phyloP scores from a whole-genome alignment of 2,888 invertebrate species.

The Sinodicranocentrus sp. region DNA sequence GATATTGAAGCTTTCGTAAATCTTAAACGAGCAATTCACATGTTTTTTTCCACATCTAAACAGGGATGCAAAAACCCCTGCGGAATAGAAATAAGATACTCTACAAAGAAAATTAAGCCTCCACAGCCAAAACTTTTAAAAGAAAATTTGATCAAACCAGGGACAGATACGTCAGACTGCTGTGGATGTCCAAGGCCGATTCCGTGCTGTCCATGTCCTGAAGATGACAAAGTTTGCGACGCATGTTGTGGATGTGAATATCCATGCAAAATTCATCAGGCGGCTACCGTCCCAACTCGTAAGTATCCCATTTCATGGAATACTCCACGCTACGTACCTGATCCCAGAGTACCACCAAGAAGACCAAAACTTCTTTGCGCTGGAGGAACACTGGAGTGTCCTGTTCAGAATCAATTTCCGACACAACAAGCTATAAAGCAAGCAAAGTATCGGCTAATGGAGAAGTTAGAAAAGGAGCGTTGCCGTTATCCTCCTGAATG shows the following conservation, averaged over 20 bases:
- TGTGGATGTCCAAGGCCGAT: constrained; percentile 71
- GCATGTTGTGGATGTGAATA: constrained; percentile 75
- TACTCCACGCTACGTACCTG: constrained; percentile 74
- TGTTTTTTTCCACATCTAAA: background rate
- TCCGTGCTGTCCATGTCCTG: constrained; percentile 75
- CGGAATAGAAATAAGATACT: constrained; percentile 71
- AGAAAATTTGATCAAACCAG: constrained; percentile 72
- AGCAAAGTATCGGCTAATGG: constrained; percentile 72
- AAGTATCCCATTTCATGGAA: constrained; percentile 73
- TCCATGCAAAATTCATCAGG: constrained; percentile 76
- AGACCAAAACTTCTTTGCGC: constrained; percentile 73
- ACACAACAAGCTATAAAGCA: constrained; percentile 73
- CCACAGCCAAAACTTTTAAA: constrained; percentile 68
- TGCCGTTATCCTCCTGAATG: constrained; percentile 72
- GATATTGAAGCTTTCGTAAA: background rate
- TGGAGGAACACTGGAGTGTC: constrained; percentile 75
- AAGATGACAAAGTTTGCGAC: constrained; percentile 69
- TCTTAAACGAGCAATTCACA: background rate
- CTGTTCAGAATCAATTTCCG: constrained; percentile 75
- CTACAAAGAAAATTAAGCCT: constrained; percentile 46
- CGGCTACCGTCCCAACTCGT: constrained; percentile 72
- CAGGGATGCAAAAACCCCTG: constrained; percentile 67
- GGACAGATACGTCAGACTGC: constrained; percentile 74
- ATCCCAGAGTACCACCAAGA: constrained; percentile 71
- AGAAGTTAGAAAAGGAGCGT: constrained; percentile 72